Conservation (phyloP, 2,797 vertebrate genomes). For the Eidolon dupreanum region DNA sequence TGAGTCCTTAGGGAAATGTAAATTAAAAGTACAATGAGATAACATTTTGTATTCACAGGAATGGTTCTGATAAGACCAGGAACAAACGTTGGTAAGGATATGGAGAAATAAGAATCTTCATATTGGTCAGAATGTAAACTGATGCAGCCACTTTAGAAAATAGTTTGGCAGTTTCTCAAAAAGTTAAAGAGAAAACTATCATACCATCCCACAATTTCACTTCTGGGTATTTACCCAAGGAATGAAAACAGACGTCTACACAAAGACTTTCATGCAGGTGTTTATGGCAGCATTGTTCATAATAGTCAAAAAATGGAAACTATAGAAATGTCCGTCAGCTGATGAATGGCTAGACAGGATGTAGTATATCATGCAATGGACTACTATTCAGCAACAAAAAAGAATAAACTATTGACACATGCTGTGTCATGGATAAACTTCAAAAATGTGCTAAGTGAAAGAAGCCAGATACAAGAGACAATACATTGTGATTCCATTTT, state of each 20-base stretch:
- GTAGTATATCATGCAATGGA: background rate
- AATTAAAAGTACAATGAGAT: background rate
- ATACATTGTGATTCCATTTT: background rate
- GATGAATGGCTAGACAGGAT: background rate
- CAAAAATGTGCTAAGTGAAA: background rate
- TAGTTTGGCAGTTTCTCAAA: background rate
- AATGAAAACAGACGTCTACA: background rate
- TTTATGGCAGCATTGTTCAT: background rate
- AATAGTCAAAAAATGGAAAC: background rate
- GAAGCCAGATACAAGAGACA: background rate
- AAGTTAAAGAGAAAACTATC: background rate
- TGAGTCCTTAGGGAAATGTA: background rate
- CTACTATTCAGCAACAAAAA: background rate
- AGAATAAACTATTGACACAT: background rate
- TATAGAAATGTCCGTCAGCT: background rate
- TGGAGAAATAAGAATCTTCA: background rate
- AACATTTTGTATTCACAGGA: background rate
- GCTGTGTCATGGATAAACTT: background rate
- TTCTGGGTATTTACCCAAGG: background rate
- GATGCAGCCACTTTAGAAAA: background rate
- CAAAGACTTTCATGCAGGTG: background rate
- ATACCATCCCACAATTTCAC: background rate
- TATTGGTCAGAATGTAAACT: background rate
- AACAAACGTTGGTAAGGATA: background rate
- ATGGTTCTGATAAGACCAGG: background rate